Conservation (phyloP, 2,113 vertebrate genomes). For the Holacanthus passer region DNA sequence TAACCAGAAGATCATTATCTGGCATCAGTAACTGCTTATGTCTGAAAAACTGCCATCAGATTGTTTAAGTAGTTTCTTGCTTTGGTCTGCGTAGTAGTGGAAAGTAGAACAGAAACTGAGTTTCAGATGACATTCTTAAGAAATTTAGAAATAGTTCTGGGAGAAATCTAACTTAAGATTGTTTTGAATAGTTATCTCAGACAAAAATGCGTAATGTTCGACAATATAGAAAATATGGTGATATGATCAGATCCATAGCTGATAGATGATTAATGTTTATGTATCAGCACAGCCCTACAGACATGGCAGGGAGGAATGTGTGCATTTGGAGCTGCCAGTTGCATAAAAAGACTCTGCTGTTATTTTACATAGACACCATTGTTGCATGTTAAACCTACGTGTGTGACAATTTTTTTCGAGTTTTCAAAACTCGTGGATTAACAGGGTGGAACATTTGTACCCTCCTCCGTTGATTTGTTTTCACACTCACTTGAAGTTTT, state of each 20-base stretch:
- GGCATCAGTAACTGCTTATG: not conserved
- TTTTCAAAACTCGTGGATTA: not conserved
- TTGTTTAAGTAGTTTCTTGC: not conserved
- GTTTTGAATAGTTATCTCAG: not conserved
- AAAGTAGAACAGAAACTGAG: not conserved
- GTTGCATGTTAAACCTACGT: slow-evolving; percentile 28
- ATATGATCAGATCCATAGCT: not conserved
- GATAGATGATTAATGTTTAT: not conserved
- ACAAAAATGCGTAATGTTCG: not conserved
- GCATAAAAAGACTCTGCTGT: not conserved
- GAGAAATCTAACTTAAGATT: not conserved
- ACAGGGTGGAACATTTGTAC: slow-evolving; percentile 22
- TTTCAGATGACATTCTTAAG: not conserved
- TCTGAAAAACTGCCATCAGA: not conserved
- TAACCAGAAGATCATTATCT: not conserved
- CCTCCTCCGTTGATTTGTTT: slow-evolving; percentile 9
- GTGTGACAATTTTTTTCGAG: not conserved
- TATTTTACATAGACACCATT: not conserved
- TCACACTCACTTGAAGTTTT: slow-evolving; percentile 7
- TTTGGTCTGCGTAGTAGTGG: not conserved
- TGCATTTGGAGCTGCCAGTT: not conserved
- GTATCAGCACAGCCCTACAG: not conserved
- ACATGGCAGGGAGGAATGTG: not conserved
- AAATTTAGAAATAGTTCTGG: not conserved
- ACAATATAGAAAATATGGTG: not conserved